Evolutionary conservation across 2,797 vertebrate genomes (phyloP), one percentile per base, ranked within the genome.

Genomic region (Astyanax mexicanus): DNA sequence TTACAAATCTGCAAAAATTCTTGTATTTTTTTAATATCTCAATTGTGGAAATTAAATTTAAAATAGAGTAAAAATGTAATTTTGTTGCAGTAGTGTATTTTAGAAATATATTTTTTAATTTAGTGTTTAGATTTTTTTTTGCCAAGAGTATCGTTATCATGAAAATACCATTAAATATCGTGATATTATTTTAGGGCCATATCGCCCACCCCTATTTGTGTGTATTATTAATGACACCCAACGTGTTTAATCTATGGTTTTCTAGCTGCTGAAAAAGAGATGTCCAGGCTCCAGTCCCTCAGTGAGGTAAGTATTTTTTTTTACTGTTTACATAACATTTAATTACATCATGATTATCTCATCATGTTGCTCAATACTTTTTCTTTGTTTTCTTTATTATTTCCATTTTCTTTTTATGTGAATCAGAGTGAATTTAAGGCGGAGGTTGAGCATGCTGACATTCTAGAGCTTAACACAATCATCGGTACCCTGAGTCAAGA

Each of bases 251-350:
- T 32, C 32, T 44, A 13, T 0, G 61, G 58, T 75, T 85, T 91
- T 93, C 42, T 81, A 98, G 96, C 86, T 84, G 94, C 95, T 74
- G 94, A 96, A 89, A 93, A 91, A 74, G 94, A 98, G 92, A 89
- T 95, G 15, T 84, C 88, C 88, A 94, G 90, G 86, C 85, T 97
- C 72, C 95, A 89, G 80, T 91, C 55, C 85, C 80, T 91, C 81
- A 78, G 86, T 79, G 92, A 94, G 92, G 97, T 95, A 94, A 93
- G 90, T 70, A n/a, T 81, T 12, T 38, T 60, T 37, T 5, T 52
- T n/a, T 45, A 9, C 15, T 72, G 72, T 17, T 21, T 0, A 11
- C 17, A 17, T 51, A 29, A 11, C 51, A 1, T 21, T 29, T 25
- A 1, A 4, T n/a, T 47, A n/a, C 17, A n/a, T 47, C 45, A 47